Base-by-base conservation (phyloP, 92 coral and sea anemone species). In the Pocillopora meandrina region DNA sequence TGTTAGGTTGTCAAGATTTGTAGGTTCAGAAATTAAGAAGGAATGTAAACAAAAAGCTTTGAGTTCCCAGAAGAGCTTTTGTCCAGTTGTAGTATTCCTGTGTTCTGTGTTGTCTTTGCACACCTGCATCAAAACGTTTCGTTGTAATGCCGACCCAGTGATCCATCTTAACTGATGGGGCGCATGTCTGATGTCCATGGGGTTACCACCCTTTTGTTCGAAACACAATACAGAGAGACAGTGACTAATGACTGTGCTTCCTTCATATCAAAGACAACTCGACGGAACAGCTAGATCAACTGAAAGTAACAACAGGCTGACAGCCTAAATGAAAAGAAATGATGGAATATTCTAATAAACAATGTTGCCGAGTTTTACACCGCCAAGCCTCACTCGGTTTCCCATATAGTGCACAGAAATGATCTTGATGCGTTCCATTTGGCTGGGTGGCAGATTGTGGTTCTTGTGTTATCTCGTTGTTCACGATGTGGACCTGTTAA, bases 271-370 rank as follows among this genome's bases (percentile, higher is more conserved):
- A 83, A 73, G 80, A 42, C 63, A 12, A 56, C 65, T 83, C 65
- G 18, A 77, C 34, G 47, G 26, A 72, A 74, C 80, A 83, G 65
- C 80, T 10, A 83, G 86, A 83, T 83, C 49, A 62, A 42, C 72
- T 72, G 56, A 62, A 11, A 74, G 73, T 13, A 73, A 66, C 69
- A 70, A 26, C 56, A 83, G 55, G n/a, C 33, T 83, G 86, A 83
- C 86, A 83, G 78, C 33, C 26, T 52, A 83, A 55, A 62, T 83
- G 73, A 83, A 83, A 74, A 65, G 74, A 72, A 74, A 62, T 83
- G 80, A 83, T 83, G 56, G 86, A 83, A 33, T 36, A 83, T 83
- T 70, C 63, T 52, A 83, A 83, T 83, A 83, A 83, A 83, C 68
- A 16, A 63, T 21, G 47, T 19, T 52, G 47, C 63, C 5, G 52